phyloP scores from a whole-genome alignment of 2,797 vertebrate species.

The Fistularia tabacaria region DNA sequence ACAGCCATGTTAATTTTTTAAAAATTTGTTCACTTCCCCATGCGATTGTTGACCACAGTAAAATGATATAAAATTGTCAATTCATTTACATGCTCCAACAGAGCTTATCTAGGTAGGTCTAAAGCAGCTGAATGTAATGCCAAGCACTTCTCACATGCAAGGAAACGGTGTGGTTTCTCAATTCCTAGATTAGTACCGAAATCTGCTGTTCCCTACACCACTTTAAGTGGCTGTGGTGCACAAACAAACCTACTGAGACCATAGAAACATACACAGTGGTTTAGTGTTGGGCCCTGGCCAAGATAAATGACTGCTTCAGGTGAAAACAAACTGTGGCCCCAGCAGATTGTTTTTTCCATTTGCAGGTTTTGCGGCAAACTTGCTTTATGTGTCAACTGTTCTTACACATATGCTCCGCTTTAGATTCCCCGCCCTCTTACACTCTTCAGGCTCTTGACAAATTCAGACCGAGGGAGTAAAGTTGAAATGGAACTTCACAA shows the following conservation, averaged over 20 bases:
- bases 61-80: conserved; percentile 39
- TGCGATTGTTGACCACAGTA: not conserved
- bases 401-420: conserved; percentile 46
- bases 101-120: conserved; percentile 38
- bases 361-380: conserved; percentile 49
- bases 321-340: conserved; percentile 77
- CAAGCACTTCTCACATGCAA: conserved; percentile 56
- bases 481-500: conserved; percentile 53
- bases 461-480: conserved; percentile 61
- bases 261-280: conserved; percentile 80
- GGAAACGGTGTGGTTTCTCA: conserved; percentile 77
- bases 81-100: conserved; percentile 46
- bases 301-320: conserved; percentile 81
- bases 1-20: no score
- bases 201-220: conserved; percentile 67
- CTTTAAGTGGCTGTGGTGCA: conserved; percentile 78
- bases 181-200: conserved; percentile 78
- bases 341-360: conserved; percentile 54
- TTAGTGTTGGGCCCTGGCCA: conserved; percentile 74
- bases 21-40: not conserved
- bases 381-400: conserved; percentile 58
- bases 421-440: conserved; percentile 41
- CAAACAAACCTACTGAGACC: conserved; percentile 74
- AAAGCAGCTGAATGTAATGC: conserved; percentile 46
- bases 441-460: conserved; percentile 55